Base-by-base conservation (phyloP, 2,888 invertebrate species). In the Agrypnus murinus region DNA sequence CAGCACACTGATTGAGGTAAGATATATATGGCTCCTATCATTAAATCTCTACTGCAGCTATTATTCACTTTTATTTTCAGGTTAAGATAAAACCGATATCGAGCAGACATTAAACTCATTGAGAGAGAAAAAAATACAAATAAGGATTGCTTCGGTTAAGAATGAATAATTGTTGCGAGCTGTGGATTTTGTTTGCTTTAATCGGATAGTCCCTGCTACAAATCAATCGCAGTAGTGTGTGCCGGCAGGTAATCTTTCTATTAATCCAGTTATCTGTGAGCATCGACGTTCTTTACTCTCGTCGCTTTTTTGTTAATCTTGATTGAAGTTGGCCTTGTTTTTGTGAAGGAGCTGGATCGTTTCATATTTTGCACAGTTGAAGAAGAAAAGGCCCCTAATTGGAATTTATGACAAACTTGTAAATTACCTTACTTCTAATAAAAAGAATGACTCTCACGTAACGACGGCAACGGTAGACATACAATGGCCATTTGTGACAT, bases 241-340 rank as follows among this genome's bases (percentile, higher is more conserved):
- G 62, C 55, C 32, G 64, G 59, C 65, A 65, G 65, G 70, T 70
- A 65, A 70, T 65, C 70, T 65, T 60, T 70, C 55, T 55, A 65
- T 70, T 70, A 70, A 70, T 70, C 65, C 38, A 64, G 69, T 46
- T 60, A 62, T 53, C 67, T 17, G 57, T 38, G 43, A 60, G 34
- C 43, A 43, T 40, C 60, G 32, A 10, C 43, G 32, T 50, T 48
- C 58, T 67, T 45, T 32, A 36, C 62, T 43, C 48, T 68, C 38
- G 57, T 19, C 43, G 32, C 58, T 45, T 62, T 65, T 65, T 65
- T 65, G 43, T 62, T n/a, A 34, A 40, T 36, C 48, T 31, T 43
- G 58, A 69, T 69, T 65, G 64, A 64, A 48, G 53, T 66, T 65
- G 46, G 36, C 32, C 17, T 66, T 58, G 66, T 66, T 66, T 67